Base-by-base conservation (phyloP, 2,797 vertebrate species). In the Chloroceryle amazona region DNA sequence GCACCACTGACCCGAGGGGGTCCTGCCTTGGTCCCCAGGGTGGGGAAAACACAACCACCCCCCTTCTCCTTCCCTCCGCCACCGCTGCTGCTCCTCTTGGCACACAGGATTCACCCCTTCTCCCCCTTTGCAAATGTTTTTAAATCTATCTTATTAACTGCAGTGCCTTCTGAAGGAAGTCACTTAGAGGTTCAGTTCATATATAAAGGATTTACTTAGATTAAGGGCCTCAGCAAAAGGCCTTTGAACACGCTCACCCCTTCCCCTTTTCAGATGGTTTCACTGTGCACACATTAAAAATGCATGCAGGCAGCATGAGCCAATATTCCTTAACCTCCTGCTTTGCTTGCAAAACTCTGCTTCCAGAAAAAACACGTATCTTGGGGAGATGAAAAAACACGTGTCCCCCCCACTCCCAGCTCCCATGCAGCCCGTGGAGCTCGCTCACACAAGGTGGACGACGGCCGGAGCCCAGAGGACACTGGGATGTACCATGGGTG, bases 281-380 rank as follows among this genome's bases (percentile, higher is more conserved):
- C 21, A 3, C 85, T 46, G 90, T 5, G 76, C 81, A 7, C 74
- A 16, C 96, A 96, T 92, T 85, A 96, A 94, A 97, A 97, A 97
- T 91, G 79, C 81, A 96, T 1, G 86, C 62, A 68, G 89, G 86
- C 89, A 78, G 90, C 86, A 51, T 0, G 51, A 93, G 93, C 86
- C 95, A 93, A 78, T 55, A 72, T 75, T 81, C 86, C 94, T 91
- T 13, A 68, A 58, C 93, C 81, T 97, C 86, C 95, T 81, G 91
- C 90, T 92, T 80, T 13, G 87, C 86, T 70, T 84, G 92, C 87
- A 93, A 39, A 90, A 54, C 76, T 91, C 66, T 20, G 73, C 82
- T 96, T 94, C 94, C 95, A 93, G 89, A 44, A 89, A 91, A 96
- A 96, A 96, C 84, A 97, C 1, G 0, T 15, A 72, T 79, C 96